Evolutionary conservation across 2,888 invertebrate genomes (phyloP), one percentile per base, ranked within the genome.

Genomic region (Bellardia pandia): DNA sequence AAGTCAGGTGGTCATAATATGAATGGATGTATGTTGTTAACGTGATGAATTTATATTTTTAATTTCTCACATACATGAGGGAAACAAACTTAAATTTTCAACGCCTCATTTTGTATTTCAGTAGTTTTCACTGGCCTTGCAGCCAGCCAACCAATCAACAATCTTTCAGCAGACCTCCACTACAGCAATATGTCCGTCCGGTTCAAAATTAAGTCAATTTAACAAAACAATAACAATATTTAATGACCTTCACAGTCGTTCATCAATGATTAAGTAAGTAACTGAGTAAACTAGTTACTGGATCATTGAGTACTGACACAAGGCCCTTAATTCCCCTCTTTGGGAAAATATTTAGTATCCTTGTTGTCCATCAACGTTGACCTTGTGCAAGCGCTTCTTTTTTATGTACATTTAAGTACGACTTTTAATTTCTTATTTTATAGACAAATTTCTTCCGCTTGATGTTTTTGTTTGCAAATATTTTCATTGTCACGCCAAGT

Each of bases 51-150:
- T 45, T 37, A 23, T 37, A 45, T 83, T 51, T 40, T 53, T 9
- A 23, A 3, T 33, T 14, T 58, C 14, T 33, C 8, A 7, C 2
- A 69, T 75, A 13, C 11, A 51, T 3, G 11, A 37, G 45, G 2
- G n/a, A 14, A 14, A 69, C 69, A 45, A 71, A n/a, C 40, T 9
- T 8, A 69, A 88, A 90, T 90, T 90, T 85, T 89, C 68, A 88
- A 91, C 88, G 90, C 85, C 88, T 89, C 88, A 89, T 89, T 89
- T 88, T 76, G 30, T 48, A 69, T 81, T 56, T 14, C 69, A 86
- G 88, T 88, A 86, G 90, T 88, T 90, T 90, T 91, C 90, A 89
- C 89, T 89, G 91, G 80, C 91, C 91, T 92, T 92, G 89, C 75
- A 87, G 62, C 3, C 56, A 81, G 23, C 14, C 42, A 64, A 48